A percentile compares a stretch with the other conserved stretches of the same genome.
phyloP scores from a whole-genome alignment of 2,888 invertebrate genomes.

The Didymodactylos carnosus region DNA sequence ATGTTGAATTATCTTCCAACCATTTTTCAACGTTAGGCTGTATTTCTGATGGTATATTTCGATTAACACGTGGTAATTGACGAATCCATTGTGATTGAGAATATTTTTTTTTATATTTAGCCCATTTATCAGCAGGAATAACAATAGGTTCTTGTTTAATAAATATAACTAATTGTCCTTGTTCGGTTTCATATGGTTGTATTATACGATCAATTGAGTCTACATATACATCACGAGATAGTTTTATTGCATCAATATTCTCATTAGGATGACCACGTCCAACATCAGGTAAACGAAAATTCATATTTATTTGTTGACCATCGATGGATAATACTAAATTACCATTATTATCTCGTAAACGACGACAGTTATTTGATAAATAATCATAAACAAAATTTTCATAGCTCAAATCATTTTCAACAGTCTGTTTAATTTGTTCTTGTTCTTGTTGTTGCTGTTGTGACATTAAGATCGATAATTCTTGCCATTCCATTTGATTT shows the following conservation, averaged over 20 bases:
- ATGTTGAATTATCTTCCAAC: neutral
- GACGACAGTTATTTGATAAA: neutral
- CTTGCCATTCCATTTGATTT: neutral
- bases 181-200: neutral
- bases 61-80: neutral
- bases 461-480: no score
- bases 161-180: neutral
- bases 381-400: neutral
- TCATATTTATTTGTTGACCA: neutral
- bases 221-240: neutral
- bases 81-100: neutral
- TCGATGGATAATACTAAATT: neutral
- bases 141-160: neutral
- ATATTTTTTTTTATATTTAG: neutral
- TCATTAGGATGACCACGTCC: no score
- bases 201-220: neutral
- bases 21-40: neutral
- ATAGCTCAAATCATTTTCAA: neutral
- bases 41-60: neutral
- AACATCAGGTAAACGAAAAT: neutral
- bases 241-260: neutral
- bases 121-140: neutral
- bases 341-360: neutral
- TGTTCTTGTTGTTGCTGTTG: no score
- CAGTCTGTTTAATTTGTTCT: no score